phyloP scores from a whole-genome alignment of 1,140 invertebrate species.

The Samia ricini region DNA sequence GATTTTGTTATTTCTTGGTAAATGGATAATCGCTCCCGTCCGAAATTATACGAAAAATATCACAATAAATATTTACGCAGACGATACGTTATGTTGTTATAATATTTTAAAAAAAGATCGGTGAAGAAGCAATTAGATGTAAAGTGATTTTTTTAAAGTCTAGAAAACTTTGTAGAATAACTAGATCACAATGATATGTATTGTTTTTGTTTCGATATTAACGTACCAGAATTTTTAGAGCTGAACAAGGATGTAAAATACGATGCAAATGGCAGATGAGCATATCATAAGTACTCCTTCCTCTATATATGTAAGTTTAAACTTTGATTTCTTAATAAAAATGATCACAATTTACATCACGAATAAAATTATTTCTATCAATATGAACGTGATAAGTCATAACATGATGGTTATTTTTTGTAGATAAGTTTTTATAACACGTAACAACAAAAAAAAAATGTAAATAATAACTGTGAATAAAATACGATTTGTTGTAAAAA shows the following conservation, averaged over 20 bases:
- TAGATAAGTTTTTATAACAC: not conserved
- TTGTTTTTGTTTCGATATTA: not conserved
- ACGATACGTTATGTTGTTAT: not conserved
- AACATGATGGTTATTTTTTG: not conserved
- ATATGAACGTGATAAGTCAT: not conserved
- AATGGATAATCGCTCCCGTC: slow-evolving; percentile 59
- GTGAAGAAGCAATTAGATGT: not conserved
- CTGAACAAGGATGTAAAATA: not conserved
- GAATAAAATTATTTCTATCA: not conserved
- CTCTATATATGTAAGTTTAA: not conserved
- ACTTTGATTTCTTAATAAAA: not conserved
- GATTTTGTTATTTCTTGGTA: slow-evolving; percentile 29
- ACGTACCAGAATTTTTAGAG: not conserved
- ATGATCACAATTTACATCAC: not conserved
- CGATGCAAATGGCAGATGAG: not conserved
- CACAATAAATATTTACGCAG: slow-evolving; percentile 11
- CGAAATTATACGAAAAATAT: slow-evolving; percentile 55
- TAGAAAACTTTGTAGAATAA: not conserved
- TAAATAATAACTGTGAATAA: slow-evolving; percentile 71
- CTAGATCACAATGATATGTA: not conserved
- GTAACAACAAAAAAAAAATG: slow-evolving; percentile 29
- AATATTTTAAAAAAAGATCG: not conserved
- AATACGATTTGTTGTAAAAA: slow-evolving; percentile 70
- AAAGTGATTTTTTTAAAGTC: not conserved
- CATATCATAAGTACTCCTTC: not conserved